Conservation (phyloP, 2,888 invertebrate species). For the Acanthopleura granulata region DNA sequence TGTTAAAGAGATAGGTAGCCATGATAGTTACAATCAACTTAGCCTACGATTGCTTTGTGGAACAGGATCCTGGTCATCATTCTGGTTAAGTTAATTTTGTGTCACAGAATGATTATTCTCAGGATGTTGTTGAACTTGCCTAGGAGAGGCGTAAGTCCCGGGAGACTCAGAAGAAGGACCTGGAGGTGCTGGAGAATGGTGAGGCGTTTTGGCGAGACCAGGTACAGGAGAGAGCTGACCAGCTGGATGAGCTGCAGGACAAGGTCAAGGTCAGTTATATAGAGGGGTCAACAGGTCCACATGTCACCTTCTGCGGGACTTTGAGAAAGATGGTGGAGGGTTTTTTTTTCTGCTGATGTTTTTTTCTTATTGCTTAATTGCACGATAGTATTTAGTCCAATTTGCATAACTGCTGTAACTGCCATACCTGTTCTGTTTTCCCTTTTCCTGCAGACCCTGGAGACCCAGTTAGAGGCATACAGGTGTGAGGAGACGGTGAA, state of each 20-base stretch:
- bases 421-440: neutral
- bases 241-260: constrained; percentile 40
- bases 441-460: neutral
- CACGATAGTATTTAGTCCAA: no score
- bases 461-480: neutral
- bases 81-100: no score
- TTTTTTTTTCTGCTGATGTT: no score
- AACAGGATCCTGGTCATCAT: no score
- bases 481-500: constrained; percentile 6
- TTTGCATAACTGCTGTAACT: neutral
- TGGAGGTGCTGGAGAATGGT: constrained; percentile 51
- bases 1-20: no score
- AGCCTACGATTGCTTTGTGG: no score
- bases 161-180: constrained; percentile 53
- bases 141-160: constrained; percentile 57
- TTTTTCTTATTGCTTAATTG: no score
- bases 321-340: no score
- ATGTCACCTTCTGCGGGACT: no score
- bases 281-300: no score
- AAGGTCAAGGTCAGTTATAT: constrained; percentile 35
- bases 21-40: no score
- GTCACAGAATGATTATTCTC: no score
- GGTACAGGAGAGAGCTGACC: constrained; percentile 49
- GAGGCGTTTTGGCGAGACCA: constrained; percentile 54
- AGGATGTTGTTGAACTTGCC: neutral